Evolutionary conservation across 2,113 vertebrate genomes (phyloP), one percentile per base, ranked within the genome.

Genomic region (Eurypyga helias): DNA sequence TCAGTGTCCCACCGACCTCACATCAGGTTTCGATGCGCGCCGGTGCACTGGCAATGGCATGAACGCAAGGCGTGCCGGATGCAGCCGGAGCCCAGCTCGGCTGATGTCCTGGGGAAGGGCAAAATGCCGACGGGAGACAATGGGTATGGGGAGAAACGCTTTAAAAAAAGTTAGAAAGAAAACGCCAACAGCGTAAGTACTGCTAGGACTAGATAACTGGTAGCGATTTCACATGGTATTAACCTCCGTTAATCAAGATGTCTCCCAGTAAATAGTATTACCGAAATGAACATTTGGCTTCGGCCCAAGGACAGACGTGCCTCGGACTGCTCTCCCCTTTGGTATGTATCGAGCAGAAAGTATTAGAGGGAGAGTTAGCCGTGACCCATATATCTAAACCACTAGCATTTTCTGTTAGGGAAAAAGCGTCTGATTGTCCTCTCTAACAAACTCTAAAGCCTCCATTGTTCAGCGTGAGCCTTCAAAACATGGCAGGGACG

Each of bases 21-120:
- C 7, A 18, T 88, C 91, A 65, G 94, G 93, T 97, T 97, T 98
- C 52, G 6, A 88, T 90, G 72, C 20, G 8, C 71, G 76, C 67
- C 57, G 7, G 65, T 24, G 62, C 84, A 91, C 70, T 60, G 66
- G 81, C 23, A 52, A 96, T 97, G 98, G 98, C 97, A 97, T 28
- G 95, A 95, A 98, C 89, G 34, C 80, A 88, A 93, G 83, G 83
- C n/a, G 33, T 8, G 8, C 82, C 94, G 96, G 93, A 78, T 60
- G 83, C 71, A 90, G 83, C 84, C 83, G 10, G 48, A 94, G 54
- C 58, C 81, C 5, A 0, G 26, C 55, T 43, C 6, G 2, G 57
- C 58, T 43, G 54, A 28, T 81, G 75, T 54, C 79, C 79, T 21
- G 15, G 23, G 43, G 52, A 88, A 75, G 18, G n/a, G 46, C 11